phyloP scores from a whole-genome alignment of 2,113 vertebrate species.

The Oplegnathus fasciatus region DNA sequence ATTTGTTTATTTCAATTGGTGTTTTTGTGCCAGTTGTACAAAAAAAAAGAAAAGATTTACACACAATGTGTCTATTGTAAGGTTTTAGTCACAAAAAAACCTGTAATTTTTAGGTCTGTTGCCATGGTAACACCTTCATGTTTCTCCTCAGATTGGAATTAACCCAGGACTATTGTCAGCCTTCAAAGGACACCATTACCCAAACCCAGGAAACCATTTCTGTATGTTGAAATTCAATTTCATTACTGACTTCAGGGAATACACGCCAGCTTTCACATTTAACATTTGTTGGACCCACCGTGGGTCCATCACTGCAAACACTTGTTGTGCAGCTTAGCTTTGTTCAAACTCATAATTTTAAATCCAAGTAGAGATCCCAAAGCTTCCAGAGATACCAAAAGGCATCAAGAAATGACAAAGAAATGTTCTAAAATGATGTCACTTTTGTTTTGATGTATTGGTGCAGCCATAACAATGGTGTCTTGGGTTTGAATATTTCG shows the following conservation, averaged over 20 bases:
- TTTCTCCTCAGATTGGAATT: constrained; percentile 93
- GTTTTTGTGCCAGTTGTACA: background rate
- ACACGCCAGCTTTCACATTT: background rate
- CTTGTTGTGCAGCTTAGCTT: background rate
- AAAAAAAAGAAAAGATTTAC: background rate
- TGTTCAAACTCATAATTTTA: background rate
- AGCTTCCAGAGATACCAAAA: background rate
- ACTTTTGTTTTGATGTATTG: background rate
- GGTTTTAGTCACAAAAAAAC: constrained; percentile 10
- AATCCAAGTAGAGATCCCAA: background rate
- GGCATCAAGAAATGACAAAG: background rate
- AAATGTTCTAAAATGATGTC: background rate
- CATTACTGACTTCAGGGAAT: constrained; percentile 25
- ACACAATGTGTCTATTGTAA: background rate
- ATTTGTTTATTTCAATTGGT: constrained; percentile 1
- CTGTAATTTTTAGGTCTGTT: constrained; percentile 37
- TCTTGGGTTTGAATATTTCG: constrained; percentile 38
- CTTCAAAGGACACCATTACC: constrained; percentile 98
- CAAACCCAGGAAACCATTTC: constrained; percentile 99
- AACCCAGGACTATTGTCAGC: constrained; percentile 98
- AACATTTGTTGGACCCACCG: background rate
- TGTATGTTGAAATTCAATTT: constrained; percentile 86
- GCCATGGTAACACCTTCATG: constrained; percentile 52
- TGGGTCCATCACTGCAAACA: background rate
- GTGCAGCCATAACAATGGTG: constrained; percentile 3